These are phyloP conservation scores for Otocyon megalotis DNA, from an alignment of 2,113 vertebrate species.

Conservation along the genomic window DNA sequence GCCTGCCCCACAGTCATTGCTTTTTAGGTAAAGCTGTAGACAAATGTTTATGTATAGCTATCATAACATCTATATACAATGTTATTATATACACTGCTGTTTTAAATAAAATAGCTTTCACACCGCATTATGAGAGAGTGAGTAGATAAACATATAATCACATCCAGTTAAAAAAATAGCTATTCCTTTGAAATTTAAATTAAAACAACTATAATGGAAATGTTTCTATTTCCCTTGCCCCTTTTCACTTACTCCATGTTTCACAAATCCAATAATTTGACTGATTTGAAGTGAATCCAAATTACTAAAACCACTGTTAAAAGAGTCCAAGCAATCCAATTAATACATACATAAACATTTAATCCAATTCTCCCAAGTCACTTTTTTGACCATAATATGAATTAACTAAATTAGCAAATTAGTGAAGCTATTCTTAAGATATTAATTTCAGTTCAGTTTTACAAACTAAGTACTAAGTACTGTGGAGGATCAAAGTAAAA, in stretches of 20 bases:
- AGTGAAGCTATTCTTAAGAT: not conserved
- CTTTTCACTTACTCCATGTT: not conserved
- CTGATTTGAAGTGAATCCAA: not conserved
- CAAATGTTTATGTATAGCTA: not conserved
- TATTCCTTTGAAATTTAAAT: constrained; percentile 15
- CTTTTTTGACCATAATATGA: not conserved
- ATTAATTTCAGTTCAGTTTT: not conserved
- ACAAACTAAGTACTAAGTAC: not conserved
- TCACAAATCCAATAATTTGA: not conserved
- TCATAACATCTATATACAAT: not conserved
- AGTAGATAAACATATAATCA: constrained; percentile 21
- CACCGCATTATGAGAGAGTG: not conserved
- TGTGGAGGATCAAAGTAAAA: not conserved
- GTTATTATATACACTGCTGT: not conserved
- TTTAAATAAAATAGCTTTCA: not conserved
- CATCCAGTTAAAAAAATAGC: not conserved
- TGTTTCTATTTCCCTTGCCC: not conserved
- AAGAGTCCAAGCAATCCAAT: not conserved
- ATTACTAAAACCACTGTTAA: not conserved
- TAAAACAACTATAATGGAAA: not conserved
- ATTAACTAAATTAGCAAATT: not conserved
- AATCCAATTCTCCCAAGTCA: not conserved
- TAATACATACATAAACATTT: not conserved
- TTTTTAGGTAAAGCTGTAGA: not conserved
- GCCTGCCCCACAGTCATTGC: no score